Base-by-base conservation (phyloP, 2,797 vertebrate genomes). In the Tangara arthus region DNA sequence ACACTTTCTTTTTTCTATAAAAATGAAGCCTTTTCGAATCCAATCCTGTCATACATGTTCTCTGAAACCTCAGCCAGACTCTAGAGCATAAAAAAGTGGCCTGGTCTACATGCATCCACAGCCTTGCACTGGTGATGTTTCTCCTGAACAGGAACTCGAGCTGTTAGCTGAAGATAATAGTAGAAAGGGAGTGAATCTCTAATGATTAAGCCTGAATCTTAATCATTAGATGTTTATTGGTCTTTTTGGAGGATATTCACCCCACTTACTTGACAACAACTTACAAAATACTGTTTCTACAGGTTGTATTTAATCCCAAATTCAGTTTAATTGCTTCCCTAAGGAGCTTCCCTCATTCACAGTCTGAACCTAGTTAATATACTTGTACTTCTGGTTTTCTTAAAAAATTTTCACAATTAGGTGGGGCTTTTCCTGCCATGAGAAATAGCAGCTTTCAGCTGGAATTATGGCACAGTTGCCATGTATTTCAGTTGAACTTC, bases 281-380 rank as follows among this genome's bases (percentile, higher is more conserved):
- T 87, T 82, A 71, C 28, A 90, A 95, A 94, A 92, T 63, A 32
- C 65, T 95, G 52, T 90, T 97, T 95, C 92, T 91, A 85, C 46
- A 86, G 75, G 82, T 95, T 44, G 15, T 73, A 78, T 95, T 97
- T 97, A 80, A 94, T 93, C 34, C 81, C 82, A 94, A 59, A 93
- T 97, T 94, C 84, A 93, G 88, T 94, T 97, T 95, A 96, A 96
- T 96, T 97, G 77, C 66, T 93, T 96, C 90, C 72, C 50, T 89
- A 64, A 91, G 47, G n/a, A 86, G 66, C 19, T 77, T 89, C 56
- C 30, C 9, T 77, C 17, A 24, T 72, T 70, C 18, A 15, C 52
- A 9, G 21, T 70, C 65, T 89, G 63, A 89, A 71, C 26, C 7
- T 49, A 60, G 22, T 60, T 80, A 92, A 87, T 59, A 89, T 56